Evolutionary conservation across 2,113 vertebrate genomes (phyloP), one percentile per base, ranked within the genome.

Genomic region (Microcebus lehilahytsara): DNA sequence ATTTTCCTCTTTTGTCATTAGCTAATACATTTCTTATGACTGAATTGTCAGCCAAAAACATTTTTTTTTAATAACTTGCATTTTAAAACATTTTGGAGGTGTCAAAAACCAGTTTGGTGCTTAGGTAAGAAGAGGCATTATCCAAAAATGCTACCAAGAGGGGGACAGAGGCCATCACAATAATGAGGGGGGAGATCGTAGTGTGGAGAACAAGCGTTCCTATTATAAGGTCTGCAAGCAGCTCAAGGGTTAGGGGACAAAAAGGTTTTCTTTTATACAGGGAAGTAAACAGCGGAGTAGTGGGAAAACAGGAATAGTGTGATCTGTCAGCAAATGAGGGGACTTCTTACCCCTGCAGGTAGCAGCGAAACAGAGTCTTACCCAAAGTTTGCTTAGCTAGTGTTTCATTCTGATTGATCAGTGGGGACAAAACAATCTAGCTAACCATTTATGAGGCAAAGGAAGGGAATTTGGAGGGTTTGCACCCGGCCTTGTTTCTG

Each of bases 261-360:
- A 16, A 4, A 58, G 19, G 17, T 34, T 40, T 2, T 74, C 11
- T 64, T 89, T n/a, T 10, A 51, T 19, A 49, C 14, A 14, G 53
- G n/a, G 16, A 9, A 77, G 3, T n/a, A 51, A 25, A 37, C 40
- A 6, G 9, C 46, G 78, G 37, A 69, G 40, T 77, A 62, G 30
- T 16, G 27, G 14, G 16, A 20, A 13, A 34, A 20, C 51, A 8
- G 5, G 27, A 37, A 40, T 10, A n/a, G 32, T 13, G 0, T 13
- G 19, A 13, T 22, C 20, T n/a, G 11, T 49, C 3, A 5, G 6
- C 14, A 64, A 9, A 34, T 9, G 17, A 1, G 8, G 10, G 27
- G 42, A 11, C 10, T 20, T 27, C 49, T 58, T 27, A 32, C 25
- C 9, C 12, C 12, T 58, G 32, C 5, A 16, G 17, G 3, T 8